Evolutionary conservation across 2,888 invertebrate genomes (phyloP).

Genomic region (Scaptomyza polygonia): DNA sequence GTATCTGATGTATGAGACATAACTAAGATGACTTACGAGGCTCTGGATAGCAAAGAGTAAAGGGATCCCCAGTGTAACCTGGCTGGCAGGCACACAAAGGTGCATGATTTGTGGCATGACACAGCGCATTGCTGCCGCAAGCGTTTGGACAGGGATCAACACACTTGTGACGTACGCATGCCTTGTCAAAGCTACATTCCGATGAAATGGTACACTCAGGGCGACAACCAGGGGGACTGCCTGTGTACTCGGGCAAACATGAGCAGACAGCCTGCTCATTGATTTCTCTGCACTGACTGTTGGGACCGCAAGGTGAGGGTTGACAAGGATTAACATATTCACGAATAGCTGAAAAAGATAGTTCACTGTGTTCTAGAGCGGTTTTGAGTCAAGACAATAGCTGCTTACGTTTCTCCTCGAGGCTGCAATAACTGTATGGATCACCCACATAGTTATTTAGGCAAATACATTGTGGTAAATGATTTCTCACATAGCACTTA

Average conservation of each 20-base stretch:
- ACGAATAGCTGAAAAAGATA: constrained; percentile 49
- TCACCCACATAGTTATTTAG: constrained; percentile 89
- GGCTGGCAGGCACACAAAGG: constrained; percentile 88
- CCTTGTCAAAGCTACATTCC: constrained; percentile 88
- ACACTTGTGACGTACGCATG: constrained; percentile 89
- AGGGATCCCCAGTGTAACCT: constrained; percentile 90
- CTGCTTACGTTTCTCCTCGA: constrained; percentile 85
- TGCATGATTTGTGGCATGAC: constrained; percentile 89
- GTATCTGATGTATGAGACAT: constrained; percentile 60
- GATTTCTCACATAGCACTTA: constrained; percentile 89
- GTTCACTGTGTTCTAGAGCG: constrained; percentile 6
- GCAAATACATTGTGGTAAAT: constrained; percentile 89
- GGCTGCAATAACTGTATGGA: constrained; percentile 88
- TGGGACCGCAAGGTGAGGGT: constrained; percentile 91
- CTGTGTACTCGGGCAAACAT: constrained; percentile 88
- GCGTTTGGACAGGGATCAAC: constrained; percentile 89
- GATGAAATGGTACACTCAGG: constrained; percentile 88
- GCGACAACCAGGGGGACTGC: constrained; percentile 90
- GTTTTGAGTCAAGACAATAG: no score
- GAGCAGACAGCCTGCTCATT: constrained; percentile 89
- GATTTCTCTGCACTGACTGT: constrained; percentile 89
- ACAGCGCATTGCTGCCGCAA: constrained; percentile 88
- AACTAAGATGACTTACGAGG: constrained; percentile 84
- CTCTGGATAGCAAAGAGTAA: constrained; percentile 85
- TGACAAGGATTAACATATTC: constrained; percentile 82